Percentiles rank a stretch among this genome's conserved stretches.
Conservation (phyloP, 2,888 invertebrate genomes). For the Geotrupes spiniger region DNA sequence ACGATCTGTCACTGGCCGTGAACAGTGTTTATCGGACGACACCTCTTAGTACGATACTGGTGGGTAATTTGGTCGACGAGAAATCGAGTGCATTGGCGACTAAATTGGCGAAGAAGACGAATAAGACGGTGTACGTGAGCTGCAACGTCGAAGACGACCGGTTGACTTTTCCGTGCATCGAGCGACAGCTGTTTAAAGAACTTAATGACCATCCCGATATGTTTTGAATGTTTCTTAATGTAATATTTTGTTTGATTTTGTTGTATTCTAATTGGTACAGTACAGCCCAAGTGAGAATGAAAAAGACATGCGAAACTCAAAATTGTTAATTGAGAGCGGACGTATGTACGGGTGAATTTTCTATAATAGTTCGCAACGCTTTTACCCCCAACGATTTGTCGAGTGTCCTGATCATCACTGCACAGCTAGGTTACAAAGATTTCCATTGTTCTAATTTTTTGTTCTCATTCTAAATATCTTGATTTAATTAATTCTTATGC, state of each 20-base stretch:
- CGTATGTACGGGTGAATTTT: too few relatives aligned
- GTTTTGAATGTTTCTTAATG: conserved; percentile 32
- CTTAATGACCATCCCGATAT: conserved; percentile 45
- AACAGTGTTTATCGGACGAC: conserved; percentile 33
- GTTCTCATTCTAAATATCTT: too few relatives aligned
- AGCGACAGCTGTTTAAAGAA: conserved; percentile 49
- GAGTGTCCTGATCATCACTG: too few relatives aligned
- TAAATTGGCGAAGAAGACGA: conserved; percentile 47
- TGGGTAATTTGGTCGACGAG: conserved; percentile 46
- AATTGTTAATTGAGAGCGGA: too few relatives aligned
- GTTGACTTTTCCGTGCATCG: conserved; percentile 41
- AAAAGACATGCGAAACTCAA: too few relatives aligned
- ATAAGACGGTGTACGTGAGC: conserved; percentile 53
- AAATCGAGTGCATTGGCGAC: conserved; percentile 42
- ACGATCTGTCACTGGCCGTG: conserved; percentile 48
- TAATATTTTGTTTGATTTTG: conserved; percentile 1
- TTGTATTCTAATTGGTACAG: background rate
- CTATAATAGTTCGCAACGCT: too few relatives aligned
- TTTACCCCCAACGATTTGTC: too few relatives aligned
- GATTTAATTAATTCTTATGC: too few relatives aligned
- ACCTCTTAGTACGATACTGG: conserved; percentile 45
- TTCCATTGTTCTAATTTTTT: too few relatives aligned
- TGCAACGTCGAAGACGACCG: conserved; percentile 49
- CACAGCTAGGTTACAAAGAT: too few relatives aligned
- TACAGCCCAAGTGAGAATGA: background rate